Percentiles rank a stretch among this genome's conserved stretches.
phyloP scores from a whole-genome alignment of 1,140 invertebrate genomes.

The Drosophila ficusphila region DNA sequence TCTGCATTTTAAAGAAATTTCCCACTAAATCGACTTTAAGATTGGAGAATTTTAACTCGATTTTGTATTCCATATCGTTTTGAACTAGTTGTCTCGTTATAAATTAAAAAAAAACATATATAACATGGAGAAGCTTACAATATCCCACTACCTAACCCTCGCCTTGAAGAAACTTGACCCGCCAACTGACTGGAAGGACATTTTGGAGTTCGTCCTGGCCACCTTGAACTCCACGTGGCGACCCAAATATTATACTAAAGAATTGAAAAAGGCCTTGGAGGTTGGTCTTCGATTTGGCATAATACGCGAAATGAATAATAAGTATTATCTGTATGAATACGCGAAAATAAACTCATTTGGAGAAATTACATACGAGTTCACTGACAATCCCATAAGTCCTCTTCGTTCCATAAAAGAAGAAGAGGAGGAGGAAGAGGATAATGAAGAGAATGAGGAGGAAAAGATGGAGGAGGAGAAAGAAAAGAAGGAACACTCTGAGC shows the following conservation, averaged over 20 bases:
- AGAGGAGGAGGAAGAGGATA: not conserved
- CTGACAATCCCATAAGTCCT: not conserved
- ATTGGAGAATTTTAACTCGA: not conserved
- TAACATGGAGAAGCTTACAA: constrained; percentile 18
- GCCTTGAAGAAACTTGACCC: constrained; percentile 32
- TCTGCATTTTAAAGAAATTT: constrained; percentile 14
- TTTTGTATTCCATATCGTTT: not conserved
- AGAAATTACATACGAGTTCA: constrained; percentile 24
- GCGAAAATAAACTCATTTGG: constrained; percentile 6
- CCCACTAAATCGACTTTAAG: constrained; percentile 1
- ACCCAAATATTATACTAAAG: constrained; percentile 10
- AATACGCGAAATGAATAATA: constrained; percentile 29
- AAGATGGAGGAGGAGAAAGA: not conserved
- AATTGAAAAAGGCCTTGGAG: constrained; percentile 32
- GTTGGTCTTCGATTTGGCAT: constrained; percentile 45
- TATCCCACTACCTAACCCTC: constrained; percentile 24
- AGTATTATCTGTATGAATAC: constrained; percentile 60
- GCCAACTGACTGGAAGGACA: constrained; percentile 21
- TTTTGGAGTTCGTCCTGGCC: constrained; percentile 11
- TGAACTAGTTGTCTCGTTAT: not conserved
- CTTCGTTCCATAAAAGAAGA: not conserved
- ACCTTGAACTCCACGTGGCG: not conserved
- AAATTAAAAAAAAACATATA: not conserved
- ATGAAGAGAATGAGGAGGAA: not conserved
- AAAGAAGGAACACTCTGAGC: not conserved